Base-by-base conservation (phyloP, 2,113 vertebrate species). In the Paramisgurnus dabryanus region DNA sequence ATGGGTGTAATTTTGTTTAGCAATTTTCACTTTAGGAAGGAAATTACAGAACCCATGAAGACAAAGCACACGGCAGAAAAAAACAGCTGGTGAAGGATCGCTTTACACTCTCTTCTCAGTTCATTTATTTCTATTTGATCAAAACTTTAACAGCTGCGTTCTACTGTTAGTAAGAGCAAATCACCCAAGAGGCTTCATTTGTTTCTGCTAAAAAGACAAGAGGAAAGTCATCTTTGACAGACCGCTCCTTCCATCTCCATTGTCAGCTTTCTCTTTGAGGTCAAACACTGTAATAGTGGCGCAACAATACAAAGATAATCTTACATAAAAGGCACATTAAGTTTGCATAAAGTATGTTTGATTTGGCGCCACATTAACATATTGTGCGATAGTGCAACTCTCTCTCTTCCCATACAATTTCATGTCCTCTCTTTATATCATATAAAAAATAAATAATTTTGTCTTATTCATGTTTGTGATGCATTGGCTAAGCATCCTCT, bases 171-270 rank as follows among this genome's bases (percentile, higher is more conserved):
- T 92, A 89, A 88, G 87, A 90, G 89, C 88, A 87, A 91, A 89
- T 91, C 90, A 89, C 90, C 89, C 91, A 50, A 81, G 87, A 88
- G 90, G 83, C 84, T 90, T 89, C 89, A 92, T 93, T 90, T 91
- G 92, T 86, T 80, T 84, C 89, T 92, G 90, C 88, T 89, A 91
- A 87, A 74, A 90, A 93, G 90, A 92, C 90, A 90, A 89, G 90
- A 90, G 89, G 87, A 84, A 84, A 61, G 71, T 79, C 61, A 86
- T 84, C 83, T 81, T 83, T 82, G 77, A 83, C 84, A 88, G 89
- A 89, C 89, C 85, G 88, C 90, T 87, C 88, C 85, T 87, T 88
- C 83, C 41, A 76, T 43, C 34, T 7, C 34, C 13, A 17, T 18
- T 49, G 49, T 12, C 49, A 50, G 86, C 88, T 90, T 86, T 86